Conservation (phyloP, 2,113 vertebrate species). For the Salminus brasiliensis region DNA sequence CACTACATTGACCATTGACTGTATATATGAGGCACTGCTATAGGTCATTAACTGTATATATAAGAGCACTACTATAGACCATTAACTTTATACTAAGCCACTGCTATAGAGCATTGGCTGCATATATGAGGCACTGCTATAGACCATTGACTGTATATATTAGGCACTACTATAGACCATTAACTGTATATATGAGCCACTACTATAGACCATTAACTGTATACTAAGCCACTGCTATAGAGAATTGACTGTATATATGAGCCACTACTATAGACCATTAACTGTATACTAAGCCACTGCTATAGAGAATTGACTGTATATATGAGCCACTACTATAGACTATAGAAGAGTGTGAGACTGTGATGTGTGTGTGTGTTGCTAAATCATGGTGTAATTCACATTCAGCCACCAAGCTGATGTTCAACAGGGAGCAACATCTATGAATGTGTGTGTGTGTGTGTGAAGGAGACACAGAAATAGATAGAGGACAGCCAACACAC, state of each 20-base stretch:
- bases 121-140: no score
- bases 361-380: conserved; percentile 4
- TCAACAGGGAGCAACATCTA: not conserved
- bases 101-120: no score
- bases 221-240: not conserved
- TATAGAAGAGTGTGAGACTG: not conserved
- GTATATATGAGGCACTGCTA: no score
- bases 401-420: not conserved
- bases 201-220: not conserved
- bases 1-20: no score
- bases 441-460: not conserved
- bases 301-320: not conserved
- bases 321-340: not conserved
- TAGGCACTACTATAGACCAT: not conserved
- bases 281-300: not conserved
- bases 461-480: not conserved
- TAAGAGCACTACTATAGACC: no score
- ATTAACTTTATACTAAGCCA: no score
- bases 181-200: not conserved
- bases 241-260: no score
- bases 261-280: no score
- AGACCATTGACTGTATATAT: no score
- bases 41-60: no score
- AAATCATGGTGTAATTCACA: not conserved
- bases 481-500: not conserved